These are phyloP conservation scores for Meiosimyza platycephala DNA, from an alignment of 2,888 invertebrate species.

Conservation along the genomic window DNA sequence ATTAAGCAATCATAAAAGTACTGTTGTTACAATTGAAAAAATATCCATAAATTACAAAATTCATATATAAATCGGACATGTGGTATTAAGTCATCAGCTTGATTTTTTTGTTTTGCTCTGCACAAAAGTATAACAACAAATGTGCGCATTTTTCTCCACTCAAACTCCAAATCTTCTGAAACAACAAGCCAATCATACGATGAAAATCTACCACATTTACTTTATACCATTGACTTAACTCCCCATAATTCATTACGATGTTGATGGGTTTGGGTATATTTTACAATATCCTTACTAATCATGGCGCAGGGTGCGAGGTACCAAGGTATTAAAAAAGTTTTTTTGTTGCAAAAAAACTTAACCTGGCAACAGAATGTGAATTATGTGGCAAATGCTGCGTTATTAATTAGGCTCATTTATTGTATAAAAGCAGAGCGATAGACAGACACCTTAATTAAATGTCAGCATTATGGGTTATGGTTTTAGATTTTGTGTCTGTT, in stretches of 20 bases:
- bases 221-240: neutral
- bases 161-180: too few relatives aligned
- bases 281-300: constrained; percentile 6
- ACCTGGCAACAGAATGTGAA: constrained; percentile 39
- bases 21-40: too few relatives aligned
- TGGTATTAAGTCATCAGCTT: constrained; percentile 31
- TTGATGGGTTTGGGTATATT: neutral
- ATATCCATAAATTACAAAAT: constrained; percentile 29
- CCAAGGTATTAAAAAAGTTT: constrained; percentile 1
- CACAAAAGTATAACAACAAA: too few relatives aligned
- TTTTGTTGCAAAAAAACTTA: neutral
- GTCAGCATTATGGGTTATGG: constrained; percentile 47
- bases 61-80: constrained; percentile 5
- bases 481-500: too few relatives aligned
- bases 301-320: neutral
- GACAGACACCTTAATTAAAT: constrained; percentile 64
- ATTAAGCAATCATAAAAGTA: too few relatives aligned
- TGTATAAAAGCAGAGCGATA: constrained; percentile 5
- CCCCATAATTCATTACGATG: neutral
- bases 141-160: too few relatives aligned
- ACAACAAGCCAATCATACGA: neutral
- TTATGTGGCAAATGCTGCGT: constrained; percentile 65
- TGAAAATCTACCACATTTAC: neutral
- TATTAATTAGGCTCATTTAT: constrained; percentile 67
- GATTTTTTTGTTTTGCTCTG: neutral